Evolutionary conservation across 2,113 vertebrate genomes (phyloP).

Genomic region (Psephotus haematonotus): DNA sequence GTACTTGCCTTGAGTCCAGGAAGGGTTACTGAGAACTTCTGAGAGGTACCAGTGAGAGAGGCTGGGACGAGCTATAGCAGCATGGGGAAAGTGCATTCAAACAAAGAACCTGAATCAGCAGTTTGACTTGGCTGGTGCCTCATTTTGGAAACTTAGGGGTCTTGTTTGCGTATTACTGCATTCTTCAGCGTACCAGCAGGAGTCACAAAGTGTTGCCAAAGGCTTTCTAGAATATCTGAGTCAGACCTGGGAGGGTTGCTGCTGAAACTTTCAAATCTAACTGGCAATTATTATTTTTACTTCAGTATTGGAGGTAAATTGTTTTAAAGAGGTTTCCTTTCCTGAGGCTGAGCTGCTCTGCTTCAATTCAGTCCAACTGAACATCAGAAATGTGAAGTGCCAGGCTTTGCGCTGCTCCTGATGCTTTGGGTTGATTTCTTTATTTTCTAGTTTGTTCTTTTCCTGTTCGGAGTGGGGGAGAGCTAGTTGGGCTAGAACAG

Average conservation of each 20-base stretch:
- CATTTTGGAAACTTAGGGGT: conserved; percentile 7
- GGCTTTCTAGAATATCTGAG: background rate
- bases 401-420: background rate
- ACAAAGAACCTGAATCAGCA: background rate
- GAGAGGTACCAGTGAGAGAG: background rate
- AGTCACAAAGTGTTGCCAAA: background rate
- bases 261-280: conserved; percentile 5
- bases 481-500: background rate
- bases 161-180: background rate
- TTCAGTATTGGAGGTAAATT: background rate
- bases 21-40: background rate
- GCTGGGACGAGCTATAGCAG: background rate
- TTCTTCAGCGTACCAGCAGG: background rate
- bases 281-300: background rate
- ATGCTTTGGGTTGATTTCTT: background rate
- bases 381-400: background rate
- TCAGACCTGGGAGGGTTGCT: background rate
- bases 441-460: background rate
- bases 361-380: background rate
- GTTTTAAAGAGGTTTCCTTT: background rate
- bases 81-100: background rate
- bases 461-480: rapidly evolving
- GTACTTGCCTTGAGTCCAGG: rapidly evolving
- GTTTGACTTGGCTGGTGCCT: background rate
- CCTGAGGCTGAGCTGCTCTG: background rate